Conservation (phyloP, 2,888 invertebrate genomes). For the Drosophila barbarae region DNA sequence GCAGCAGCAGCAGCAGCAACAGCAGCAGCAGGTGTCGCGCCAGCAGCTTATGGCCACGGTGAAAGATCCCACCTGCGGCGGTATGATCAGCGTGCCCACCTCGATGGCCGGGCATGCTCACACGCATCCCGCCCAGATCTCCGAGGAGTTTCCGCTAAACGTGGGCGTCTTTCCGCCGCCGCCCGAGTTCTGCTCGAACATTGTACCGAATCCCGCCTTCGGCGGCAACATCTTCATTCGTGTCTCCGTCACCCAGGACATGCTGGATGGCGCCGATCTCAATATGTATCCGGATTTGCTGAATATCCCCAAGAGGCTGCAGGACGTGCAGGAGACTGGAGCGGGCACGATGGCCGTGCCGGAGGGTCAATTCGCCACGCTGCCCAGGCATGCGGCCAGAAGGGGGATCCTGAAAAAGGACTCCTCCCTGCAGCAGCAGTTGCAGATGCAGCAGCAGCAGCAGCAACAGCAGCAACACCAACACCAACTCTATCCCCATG, state of each 20-base stretch:
- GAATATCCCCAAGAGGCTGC: constrained; percentile 84
- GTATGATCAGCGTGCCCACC: constrained; percentile 75
- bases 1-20: constrained; percentile 38
- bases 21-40: constrained; percentile 49
- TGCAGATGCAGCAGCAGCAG: constrained; percentile 60
- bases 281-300: constrained; percentile 90
- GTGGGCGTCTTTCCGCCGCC: constrained; percentile 81
- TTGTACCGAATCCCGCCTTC: constrained; percentile 78
- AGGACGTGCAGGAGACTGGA: constrained; percentile 64
- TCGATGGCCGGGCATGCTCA: constrained; percentile 69
- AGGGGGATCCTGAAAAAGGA: constrained; percentile 79
- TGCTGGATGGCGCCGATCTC: constrained; percentile 82
- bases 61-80: constrained; percentile 76
- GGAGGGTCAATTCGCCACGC: constrained; percentile 79
- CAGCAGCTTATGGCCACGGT: constrained; percentile 73
- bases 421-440: constrained; percentile 70
- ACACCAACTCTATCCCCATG: constrained; percentile 78
- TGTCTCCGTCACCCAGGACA: constrained; percentile 88
- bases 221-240: constrained; percentile 89
- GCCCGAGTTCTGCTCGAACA: constrained; percentile 82
- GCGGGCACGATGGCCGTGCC: constrained; percentile 64
- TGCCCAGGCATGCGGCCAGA: constrained; percentile 80
- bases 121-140: constrained; percentile 71
- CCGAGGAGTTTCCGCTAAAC: constrained; percentile 80
- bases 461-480: constrained; percentile 49